Evolutionary conservation across 2,113 vertebrate species (phyloP), one percentile per base, ranked within the genome.

Genomic region (Gadus macrocephalus): DNA sequence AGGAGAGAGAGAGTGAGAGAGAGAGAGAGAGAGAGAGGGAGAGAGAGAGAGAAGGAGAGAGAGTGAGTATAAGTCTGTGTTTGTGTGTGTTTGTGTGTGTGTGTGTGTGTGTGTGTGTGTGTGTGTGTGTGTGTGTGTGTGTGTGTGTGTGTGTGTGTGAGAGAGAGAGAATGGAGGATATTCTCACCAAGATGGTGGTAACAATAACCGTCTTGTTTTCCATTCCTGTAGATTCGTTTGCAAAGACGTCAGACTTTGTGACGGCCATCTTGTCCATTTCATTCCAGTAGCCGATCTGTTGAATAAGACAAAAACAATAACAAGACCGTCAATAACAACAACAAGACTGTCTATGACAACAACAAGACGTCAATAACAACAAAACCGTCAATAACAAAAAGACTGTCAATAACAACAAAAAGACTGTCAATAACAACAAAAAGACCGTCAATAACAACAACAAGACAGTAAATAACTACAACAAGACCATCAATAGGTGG

Each of bases 181-280:
- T 27, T 67, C 88, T 94, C 96, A 99, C 97, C 95, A 99, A 92
- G 85, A 99, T 99, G 56, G 96, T 99, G 66, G 97, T 99, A 82
- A 99, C 97, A 73, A 99, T 94, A 70, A 98, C 96, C 1, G 97
- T 99, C 89, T 98, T 99, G 89, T 99, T 99, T 87, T 98, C 97
- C 91, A 98, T 92, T 80, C 95, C 95, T 38, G 95, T 94, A 35
- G 96, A 93, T 61, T 99, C 96, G 64, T 98, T 99, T 74, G 94
- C 90, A 65, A 95, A 93, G 16, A 95, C 91, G 12, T 98, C 96
- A 0, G 93, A 92, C 75, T 96, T 94, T 75, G 96, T 98, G 61
- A 99, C 96, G 11, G 95, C 97, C 97, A 99, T 98, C 93, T 94
- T 98, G 88, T 99, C 96, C 66, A 95, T 91, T 91, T 99, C 97